Percentiles rank a stretch among this genome's conserved stretches.
Conservation (phyloP, 1,140 invertebrate genomes). For the Drosophila repletoides region DNA sequence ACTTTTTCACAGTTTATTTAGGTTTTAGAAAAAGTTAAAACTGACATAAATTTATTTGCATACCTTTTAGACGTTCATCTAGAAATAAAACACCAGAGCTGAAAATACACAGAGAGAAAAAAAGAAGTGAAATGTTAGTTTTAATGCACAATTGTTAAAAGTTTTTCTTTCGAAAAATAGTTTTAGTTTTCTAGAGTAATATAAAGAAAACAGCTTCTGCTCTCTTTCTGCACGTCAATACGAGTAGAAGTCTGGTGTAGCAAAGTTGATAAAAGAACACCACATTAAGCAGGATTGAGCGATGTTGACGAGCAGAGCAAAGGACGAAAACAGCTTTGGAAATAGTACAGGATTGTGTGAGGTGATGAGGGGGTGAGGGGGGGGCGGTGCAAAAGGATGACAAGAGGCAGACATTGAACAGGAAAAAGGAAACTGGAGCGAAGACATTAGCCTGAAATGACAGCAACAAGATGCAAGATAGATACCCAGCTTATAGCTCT, state of each 20-base stretch:
- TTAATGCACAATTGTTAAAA: neutral
- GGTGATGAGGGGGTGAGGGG: slow-evolving; percentile 12
- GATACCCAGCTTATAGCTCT: slow-evolving; percentile 69
- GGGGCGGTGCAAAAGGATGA: slow-evolving; percentile 54
- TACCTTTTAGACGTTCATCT: neutral
- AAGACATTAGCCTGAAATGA: slow-evolving; percentile 78
- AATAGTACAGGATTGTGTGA: slow-evolving; percentile 27
- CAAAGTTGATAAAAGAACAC: slow-evolving; percentile 56
- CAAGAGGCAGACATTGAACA: slow-evolving; percentile 73
- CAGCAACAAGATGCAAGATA: slow-evolving; percentile 75
- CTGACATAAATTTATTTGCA: neutral
- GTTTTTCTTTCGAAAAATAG: too few relatives aligned
- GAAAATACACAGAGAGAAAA: slow-evolving; percentile 4
- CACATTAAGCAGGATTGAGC: slow-evolving; percentile 66
- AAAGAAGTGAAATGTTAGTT: neutral
- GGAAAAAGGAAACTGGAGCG: slow-evolving; percentile 75
- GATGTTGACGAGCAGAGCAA: slow-evolving; percentile 50
- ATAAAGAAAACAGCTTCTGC: too few relatives aligned
- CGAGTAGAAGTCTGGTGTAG: slow-evolving; percentile 13
- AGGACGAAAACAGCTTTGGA: slow-evolving; percentile 51
- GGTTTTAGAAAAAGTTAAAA: neutral
- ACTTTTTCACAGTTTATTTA: too few relatives aligned
- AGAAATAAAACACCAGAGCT: neutral
- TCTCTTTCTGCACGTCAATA: neutral
- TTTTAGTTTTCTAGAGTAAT: too few relatives aligned